Base-by-base conservation (phyloP, 37 sponge, comb jelly and placozoan species). In the Oopsacas minuta region DNA sequence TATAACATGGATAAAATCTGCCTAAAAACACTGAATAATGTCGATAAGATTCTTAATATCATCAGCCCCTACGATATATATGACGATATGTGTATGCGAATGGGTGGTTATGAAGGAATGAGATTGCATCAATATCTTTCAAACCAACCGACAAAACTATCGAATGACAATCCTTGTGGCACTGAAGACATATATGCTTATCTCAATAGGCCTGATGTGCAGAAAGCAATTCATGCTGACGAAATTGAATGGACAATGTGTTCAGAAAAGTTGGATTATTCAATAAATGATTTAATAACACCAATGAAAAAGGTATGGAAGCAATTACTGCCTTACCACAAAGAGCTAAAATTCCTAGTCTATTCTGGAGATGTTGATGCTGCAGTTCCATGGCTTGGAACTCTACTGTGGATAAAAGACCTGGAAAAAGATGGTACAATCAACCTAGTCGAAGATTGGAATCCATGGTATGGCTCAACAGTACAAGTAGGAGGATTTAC, bases 291-390 rank as follows among this genome's bases (percentile, higher is more conserved):
- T 12, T 61, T 61, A 61, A 25, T 61, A 61, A 10, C 30, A 32
- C 75, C 75, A 61, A 61, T 61, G 75, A 61, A 61, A 61, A 61
- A 25, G 30, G 30, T 61, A n/a, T 61, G 75, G 75, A 34, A 61
- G 75, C 75, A n/a, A 61, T 3, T 61, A 25, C 75, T 61, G 75
- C 75, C 75, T 61, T 61, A 61, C 22, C 17, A 46, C 17, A 22
- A 46, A 17, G 28, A 61, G 7, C 28, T 61, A 61, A 61, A n/a
- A 20, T 12, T 36, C 42, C 75, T 88, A 0, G 81, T 88, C 35
- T 88, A 88, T 38, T 87, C 87, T 38, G 89, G 89, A 28, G 86
- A 88, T 51, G 89, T 87, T 34, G 89, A 88, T 38, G 83, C 53
- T 32, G 35, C 82, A 30, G 83, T 88, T 1, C 89, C 82, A 22